Base-by-base conservation (phyloP, 1,140 invertebrate genomes). In the Drosophila lini region DNA sequence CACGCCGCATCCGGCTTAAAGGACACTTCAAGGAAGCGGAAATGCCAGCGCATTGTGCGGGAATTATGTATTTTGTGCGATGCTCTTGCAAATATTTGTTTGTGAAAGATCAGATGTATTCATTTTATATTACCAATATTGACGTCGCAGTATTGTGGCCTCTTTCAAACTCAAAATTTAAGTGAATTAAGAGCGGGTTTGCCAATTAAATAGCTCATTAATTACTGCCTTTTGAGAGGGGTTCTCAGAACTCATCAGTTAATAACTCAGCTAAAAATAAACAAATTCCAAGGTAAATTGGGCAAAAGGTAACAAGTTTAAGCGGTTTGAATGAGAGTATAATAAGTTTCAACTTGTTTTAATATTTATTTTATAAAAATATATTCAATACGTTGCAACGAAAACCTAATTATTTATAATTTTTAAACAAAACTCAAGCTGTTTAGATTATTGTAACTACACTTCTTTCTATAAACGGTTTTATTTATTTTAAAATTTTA, bases 11-110 rank as follows among this genome's bases (percentile, higher is more conserved):
- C 65, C 65, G 48, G 36, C 47, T 67, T 31, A 38, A 41, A 36
- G 36, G 50, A 50, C 52, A 36, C 50, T 71, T 28, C 42, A 70
- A 48, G 67, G 44, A 48, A 41, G 64, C 64, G 65, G 40, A 67
- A 45, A 36, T 62, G 36, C n/a, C 36, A 36, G 36, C 28, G 28
- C 25, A 65, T 53, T 69, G 59, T 45, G 53, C 22, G 40, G 62
- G 41, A 59, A 58, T 45, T 59, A 45, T 67, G 47, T 32, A 31
- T 69, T 55, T 44, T 52, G 31, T 22, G 25, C 7, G 36, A 62
- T 25, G 34, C 48, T 31, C 11, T n/a, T 7, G n/a, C 28, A 41
- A 55, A 62, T 55, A 56, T 61, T 61, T 61, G 32, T 19, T 16
- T n/a, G 11, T 16, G 5, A 40, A 16, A 52, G 58, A 52, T 61